Evolutionary conservation across 2,113 vertebrate genomes (phyloP).

Genomic region (Irena cyanogastra): DNA sequence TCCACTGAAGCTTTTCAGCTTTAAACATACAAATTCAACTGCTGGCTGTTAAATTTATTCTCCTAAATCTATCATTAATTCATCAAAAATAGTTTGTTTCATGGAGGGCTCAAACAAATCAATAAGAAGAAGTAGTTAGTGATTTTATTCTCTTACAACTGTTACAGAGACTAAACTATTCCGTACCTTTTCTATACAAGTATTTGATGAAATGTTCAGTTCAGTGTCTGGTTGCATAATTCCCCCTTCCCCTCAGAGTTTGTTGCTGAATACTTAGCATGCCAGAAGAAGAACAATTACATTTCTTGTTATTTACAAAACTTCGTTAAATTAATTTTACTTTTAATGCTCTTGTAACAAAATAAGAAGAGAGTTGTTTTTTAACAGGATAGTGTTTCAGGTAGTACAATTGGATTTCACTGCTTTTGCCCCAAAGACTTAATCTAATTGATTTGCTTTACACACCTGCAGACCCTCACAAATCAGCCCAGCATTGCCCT

Average conservation of each 20-base stretch:
- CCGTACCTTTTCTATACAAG: neutral
- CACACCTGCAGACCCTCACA: neutral
- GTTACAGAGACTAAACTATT: constrained; percentile 3
- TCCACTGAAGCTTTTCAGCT: constrained; percentile 46
- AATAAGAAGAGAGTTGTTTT: neutral
- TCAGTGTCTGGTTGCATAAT: neutral
- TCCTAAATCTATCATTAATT: neutral
- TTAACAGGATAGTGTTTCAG: neutral
- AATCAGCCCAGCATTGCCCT: neutral
- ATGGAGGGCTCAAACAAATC: constrained; percentile 2
- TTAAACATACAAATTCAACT: neutral
- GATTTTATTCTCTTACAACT: constrained; percentile 37
- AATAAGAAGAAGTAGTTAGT: neutral
- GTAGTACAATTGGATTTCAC: neutral
- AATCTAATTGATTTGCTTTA: neutral
- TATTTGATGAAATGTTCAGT: neutral
- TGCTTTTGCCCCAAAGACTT: neutral
- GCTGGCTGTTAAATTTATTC: constrained; percentile 47
- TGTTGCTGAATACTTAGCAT: constrained; percentile 5
- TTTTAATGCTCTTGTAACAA: neutral
- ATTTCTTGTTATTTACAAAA: neutral
- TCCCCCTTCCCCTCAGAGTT: neutral
- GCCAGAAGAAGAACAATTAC: neutral
- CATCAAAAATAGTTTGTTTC: constrained; percentile 9
- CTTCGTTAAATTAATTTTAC: neutral